Conservation (phyloP, 92 coral and sea anemone genomes). For the Actinernus sp. region DNA sequence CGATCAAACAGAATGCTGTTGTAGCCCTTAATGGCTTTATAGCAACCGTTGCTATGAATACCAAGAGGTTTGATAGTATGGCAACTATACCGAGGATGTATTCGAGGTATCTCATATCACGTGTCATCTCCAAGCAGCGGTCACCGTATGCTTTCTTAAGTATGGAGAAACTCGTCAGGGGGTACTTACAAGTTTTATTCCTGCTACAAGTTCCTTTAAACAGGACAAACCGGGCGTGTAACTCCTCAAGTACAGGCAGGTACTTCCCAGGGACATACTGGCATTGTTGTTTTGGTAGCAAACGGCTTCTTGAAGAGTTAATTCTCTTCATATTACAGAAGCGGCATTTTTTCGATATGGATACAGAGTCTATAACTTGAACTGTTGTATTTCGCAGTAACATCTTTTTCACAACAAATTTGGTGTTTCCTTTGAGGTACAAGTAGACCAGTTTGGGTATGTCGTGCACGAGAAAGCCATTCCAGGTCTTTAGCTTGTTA, state of each 20-base stretch:
- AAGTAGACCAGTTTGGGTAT: neutral
- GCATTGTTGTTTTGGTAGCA: neutral
- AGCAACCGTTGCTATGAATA: conserved; percentile 9
- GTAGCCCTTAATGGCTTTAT: conserved; percentile 1
- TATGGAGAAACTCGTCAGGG: neutral
- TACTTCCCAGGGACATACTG: conserved; percentile 5
- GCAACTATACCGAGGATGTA: conserved; percentile 9
- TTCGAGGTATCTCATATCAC: conserved; percentile 7
- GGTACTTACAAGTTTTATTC: neutral
- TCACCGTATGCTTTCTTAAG: neutral
- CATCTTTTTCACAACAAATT: neutral
- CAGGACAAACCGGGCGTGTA: neutral
- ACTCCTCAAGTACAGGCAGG: neutral
- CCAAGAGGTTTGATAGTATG: conserved; percentile 15
- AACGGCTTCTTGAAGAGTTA: neutral
- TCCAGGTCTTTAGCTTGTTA: conserved; percentile 23
- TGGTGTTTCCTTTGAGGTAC: conserved; percentile 14
- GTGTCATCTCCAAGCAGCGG: conserved; percentile 37
- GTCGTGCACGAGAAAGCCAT: conserved; percentile 1
- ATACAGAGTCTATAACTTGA: neutral
- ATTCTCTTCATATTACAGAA: neutral
- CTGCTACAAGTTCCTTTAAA: conserved; percentile 10
- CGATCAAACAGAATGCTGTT: conserved; percentile 11
- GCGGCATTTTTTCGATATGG: conserved; percentile 2
- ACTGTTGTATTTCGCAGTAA: conserved; percentile 11